A percentile compares a stretch with the other conserved stretches of the same genome.
Evolutionary conservation across 1,140 invertebrate species (phyloP).

Genomic region (Littorina saxatilis): DNA sequence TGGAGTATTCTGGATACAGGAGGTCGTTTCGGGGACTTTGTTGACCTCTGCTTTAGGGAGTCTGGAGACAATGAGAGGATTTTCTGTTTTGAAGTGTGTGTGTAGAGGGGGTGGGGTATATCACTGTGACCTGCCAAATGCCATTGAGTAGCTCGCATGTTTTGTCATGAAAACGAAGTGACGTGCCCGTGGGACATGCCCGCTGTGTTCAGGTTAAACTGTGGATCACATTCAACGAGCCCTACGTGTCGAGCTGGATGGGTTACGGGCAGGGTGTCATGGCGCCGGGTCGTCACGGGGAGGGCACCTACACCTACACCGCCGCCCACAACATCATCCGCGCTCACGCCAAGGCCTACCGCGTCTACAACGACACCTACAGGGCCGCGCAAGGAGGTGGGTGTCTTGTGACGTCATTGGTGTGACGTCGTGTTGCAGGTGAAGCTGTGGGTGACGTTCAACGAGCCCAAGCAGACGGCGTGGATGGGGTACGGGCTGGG

Average conservation of each 20-base stretch:
- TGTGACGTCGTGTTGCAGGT: no score
- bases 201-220: slow-evolving; percentile 71
- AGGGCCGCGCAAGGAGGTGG: slow-evolving; percentile 53
- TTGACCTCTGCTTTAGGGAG: no score
- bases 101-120: no score
- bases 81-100: no score
- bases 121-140: no score
- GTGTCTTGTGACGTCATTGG: neutral
- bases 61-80: no score
- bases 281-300: slow-evolving; percentile 57
- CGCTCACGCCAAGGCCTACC: slow-evolving; percentile 68
- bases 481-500: slow-evolving; percentile 64
- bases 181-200: no score
- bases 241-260: slow-evolving; percentile 54
- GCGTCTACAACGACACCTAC: slow-evolving; percentile 59
- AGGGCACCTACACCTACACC: slow-evolving; percentile 51
- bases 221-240: slow-evolving; percentile 76
- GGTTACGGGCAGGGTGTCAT: slow-evolving; percentile 63
- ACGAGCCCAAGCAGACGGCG: slow-evolving; percentile 68
- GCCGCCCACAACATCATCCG: slow-evolving; percentile 67
- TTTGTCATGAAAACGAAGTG: no score
- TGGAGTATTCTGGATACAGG: no score
- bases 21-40: no score
- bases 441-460: slow-evolving; percentile 48
- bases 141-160: no score